Conservation (phyloP, 1,140 invertebrate species). For the Lepidotrigona ventralis region DNA sequence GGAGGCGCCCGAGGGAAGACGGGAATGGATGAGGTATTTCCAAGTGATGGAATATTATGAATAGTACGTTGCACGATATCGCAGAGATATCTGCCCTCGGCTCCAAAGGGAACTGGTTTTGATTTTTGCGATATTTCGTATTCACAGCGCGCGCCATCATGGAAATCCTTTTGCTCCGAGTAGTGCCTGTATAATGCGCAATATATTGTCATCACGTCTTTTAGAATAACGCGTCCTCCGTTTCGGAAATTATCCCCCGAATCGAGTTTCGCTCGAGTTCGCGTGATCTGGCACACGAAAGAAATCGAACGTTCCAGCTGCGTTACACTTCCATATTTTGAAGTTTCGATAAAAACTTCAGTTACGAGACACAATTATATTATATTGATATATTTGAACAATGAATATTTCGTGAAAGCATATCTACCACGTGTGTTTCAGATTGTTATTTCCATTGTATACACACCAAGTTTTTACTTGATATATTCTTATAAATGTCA, state of each 20-base stretch:
- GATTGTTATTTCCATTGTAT: too few species aligned
- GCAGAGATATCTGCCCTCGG: conserved; percentile 22
- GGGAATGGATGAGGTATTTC: conserved; percentile 62
- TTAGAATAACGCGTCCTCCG: neutral
- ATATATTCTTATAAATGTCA: too few species aligned
- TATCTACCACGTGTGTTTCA: too few species aligned
- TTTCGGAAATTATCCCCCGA: neutral
- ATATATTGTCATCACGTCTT: conserved; percentile 3
- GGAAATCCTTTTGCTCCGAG: neutral
- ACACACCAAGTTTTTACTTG: too few species aligned
- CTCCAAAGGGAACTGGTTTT: conserved; percentile 54
- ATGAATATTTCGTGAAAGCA: too few species aligned
- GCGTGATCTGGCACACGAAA: neutral
- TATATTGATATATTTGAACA: neutral
- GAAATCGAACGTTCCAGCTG: neutral
- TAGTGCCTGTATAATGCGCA: neutral
- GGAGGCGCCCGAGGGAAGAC: conserved; percentile 62
- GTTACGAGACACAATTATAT: neutral
- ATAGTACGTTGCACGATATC: conserved; percentile 57
- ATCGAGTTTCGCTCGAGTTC: neutral
- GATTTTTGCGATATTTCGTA: conserved; percentile 30
- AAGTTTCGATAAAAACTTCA: neutral
- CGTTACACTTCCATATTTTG: neutral
- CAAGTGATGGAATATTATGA: conserved; percentile 66
- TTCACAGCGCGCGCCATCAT: conserved; percentile 3